Evolutionary conservation across 2,888 invertebrate genomes (phyloP), one percentile per base, ranked within the genome.

Genomic region (Unio delphinus): DNA sequence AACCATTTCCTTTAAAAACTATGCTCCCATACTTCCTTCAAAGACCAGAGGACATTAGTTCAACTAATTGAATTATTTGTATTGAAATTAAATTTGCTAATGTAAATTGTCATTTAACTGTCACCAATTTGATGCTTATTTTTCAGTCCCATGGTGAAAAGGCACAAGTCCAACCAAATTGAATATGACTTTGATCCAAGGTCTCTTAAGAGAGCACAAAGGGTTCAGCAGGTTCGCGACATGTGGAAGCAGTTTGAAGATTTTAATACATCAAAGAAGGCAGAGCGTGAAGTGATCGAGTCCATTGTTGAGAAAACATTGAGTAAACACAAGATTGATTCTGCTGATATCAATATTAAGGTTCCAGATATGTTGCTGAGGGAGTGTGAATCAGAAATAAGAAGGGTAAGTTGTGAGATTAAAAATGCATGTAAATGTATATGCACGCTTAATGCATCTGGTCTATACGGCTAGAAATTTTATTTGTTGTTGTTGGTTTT

Each of bases 341-440:
- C 83, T 7, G 74, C 76, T 23, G 77, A 83, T 26, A 78, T 89
- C 26, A 83, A 78, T 69, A 76, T 88, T 45, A 81, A 81, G 64
- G 84, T 89, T 8, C 88, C 89, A 2, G 86, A 87, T 64, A 76
- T 87, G 64, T 69, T 89, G 58, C 78, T 89, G 55, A 77, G 83
- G 65, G 84, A 88, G 65, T 88, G 86, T 80, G 83, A 86, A 56
- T 74, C 82, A 63, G 88, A 89, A 74, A 84, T 89, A 20, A 81
- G 84, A 56, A 76, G 80, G 84, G 89, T 89, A 74, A 65, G 80
- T 68, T 15, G 20, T 61, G 11, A 54, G 6, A n/a, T 54, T 2
- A 65, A 11, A 8, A 23, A 23, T 0, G 59, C 0, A 3, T n/a
- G 8, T 15, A n/a, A 23, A 60, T 61, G 15, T 3, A 26, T 26